Evolutionary conservation across 2,797 vertebrate genomes (phyloP).

Genomic region (Helarctos malayanus): DNA sequence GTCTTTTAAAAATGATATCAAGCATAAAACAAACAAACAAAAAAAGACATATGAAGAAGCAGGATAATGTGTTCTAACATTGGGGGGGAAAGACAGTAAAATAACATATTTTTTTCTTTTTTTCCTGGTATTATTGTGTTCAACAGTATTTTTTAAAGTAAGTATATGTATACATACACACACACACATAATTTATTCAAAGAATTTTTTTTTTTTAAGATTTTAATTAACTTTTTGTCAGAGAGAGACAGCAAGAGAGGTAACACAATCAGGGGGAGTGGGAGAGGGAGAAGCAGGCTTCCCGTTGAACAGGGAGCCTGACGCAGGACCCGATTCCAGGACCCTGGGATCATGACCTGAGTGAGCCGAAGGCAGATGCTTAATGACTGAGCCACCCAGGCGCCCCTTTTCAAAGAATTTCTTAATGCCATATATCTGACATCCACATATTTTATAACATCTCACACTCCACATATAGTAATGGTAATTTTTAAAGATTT

Average conservation of each 20-base stretch:
- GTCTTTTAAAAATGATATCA: background rate
- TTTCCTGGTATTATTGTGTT: background rate
- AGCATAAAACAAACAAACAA: background rate
- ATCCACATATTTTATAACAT: conserved; percentile 19
- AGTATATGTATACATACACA: background rate
- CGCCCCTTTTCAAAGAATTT: no score
- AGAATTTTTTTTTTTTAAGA: background rate
- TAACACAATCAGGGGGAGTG: no score
- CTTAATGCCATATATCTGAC: no score
- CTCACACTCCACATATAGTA: background rate
- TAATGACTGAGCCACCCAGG: no score
- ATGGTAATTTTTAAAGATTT: background rate
- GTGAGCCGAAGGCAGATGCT: no score
- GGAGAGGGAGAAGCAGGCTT: no score
- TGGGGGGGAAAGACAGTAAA: background rate
- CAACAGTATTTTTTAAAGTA: background rate
- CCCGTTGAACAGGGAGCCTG: no score
- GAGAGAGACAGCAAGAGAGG: no score
- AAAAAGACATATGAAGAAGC: background rate
- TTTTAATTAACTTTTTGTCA: no score
- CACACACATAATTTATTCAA: background rate
- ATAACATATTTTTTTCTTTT: background rate
- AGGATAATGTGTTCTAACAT: background rate
- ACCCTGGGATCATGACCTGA: no score
- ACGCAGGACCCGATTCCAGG: no score